Conservation (phyloP, 2,888 invertebrate genomes). For the Melanchra persicariae region DNA sequence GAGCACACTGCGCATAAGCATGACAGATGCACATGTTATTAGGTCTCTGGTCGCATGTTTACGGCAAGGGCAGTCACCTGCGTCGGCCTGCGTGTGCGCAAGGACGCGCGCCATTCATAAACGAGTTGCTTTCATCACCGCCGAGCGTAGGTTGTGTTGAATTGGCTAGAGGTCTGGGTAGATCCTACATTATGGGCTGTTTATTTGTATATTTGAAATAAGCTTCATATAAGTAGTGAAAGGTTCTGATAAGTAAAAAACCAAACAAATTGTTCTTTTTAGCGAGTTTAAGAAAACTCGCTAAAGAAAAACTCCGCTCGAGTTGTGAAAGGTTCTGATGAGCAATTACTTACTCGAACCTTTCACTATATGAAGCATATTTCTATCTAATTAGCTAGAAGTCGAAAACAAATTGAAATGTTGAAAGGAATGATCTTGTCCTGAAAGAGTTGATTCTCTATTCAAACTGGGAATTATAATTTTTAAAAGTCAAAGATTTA, state of each 20-base stretch:
- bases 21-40: slow-evolving; percentile 61
- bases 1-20: neutral
- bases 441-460: too few relatives aligned
- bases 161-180: neutral
- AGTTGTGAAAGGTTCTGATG: too few relatives aligned
- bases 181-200: neutral
- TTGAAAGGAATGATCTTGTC: too few relatives aligned
- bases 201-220: neutral
- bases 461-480: too few relatives aligned
- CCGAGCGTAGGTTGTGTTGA: slow-evolving; percentile 19
- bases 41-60: slow-evolving; percentile 62
- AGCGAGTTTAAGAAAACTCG: too few relatives aligned
- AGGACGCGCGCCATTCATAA: slow-evolving; percentile 79
- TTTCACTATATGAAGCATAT: too few relatives aligned
- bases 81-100: slow-evolving; percentile 54
- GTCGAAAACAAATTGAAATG: neutral
- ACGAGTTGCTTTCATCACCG: slow-evolving; percentile 62
- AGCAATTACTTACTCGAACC: too few relatives aligned
- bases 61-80: slow-evolving; percentile 72
- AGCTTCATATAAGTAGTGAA: neutral
- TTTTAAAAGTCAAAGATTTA: too few relatives aligned
- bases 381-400: too few relatives aligned
- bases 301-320: too few relatives aligned
- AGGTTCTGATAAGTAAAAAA: too few relatives aligned
- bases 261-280: too few relatives aligned